Evolutionary conservation across 2,797 vertebrate genomes (phyloP).

Genomic region (Okamejei kenojei): DNA sequence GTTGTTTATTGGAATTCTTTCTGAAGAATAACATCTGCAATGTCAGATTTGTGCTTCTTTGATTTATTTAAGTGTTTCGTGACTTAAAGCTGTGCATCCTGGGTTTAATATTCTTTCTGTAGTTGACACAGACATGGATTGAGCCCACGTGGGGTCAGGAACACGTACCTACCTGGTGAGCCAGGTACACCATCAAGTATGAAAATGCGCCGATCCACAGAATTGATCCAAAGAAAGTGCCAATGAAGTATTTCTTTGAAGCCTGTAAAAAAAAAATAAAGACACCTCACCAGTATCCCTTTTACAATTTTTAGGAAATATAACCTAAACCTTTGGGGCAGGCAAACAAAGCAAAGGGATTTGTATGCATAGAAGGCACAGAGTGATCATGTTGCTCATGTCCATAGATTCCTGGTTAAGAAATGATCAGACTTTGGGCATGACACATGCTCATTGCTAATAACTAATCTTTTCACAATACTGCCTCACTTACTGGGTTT

Average conservation of each 20-base stretch:
- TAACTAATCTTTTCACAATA: background rate
- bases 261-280: slow-evolving; percentile 55
- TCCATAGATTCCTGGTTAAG: no score
- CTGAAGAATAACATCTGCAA: background rate
- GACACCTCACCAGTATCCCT: background rate
- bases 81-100: background rate
- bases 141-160: background rate
- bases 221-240: slow-evolving; percentile 85
- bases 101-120: background rate
- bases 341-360: no score
- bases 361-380: background rate
- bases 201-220: slow-evolving; percentile 85
- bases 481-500: slow-evolving; percentile 64
- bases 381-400: no score
- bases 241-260: slow-evolving; percentile 70
- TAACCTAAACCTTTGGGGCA: background rate
- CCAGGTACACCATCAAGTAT: slow-evolving; percentile 98
- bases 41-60: background rate
- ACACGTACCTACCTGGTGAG: slow-evolving; percentile 76
- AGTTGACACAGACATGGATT: background rate
- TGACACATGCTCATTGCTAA: background rate
- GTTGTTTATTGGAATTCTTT: background rate
- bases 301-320: background rate
- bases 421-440: background rate
- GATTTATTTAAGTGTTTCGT: background rate